A percentile compares a stretch with the other conserved stretches of the same genome.
phyloP scores from a whole-genome alignment of 2,797 vertebrate species.

The Danio aesculapii region DNA sequence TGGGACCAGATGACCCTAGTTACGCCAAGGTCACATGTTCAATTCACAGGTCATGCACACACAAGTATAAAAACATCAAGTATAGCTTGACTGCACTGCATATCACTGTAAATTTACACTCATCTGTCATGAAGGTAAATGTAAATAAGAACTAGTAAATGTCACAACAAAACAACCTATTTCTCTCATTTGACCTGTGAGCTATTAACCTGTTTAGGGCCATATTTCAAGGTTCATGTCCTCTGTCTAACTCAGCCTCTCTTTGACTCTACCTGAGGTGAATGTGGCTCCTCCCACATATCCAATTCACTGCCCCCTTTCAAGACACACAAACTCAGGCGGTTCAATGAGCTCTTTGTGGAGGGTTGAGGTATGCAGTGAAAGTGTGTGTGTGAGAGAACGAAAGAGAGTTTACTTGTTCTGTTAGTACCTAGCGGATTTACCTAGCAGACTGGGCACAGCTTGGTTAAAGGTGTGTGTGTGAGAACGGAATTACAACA shows the following conservation, averaged over 20 bases:
- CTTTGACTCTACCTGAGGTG: slow-evolving; percentile 36
- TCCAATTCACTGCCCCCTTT: slow-evolving; percentile 16
- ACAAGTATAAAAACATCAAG: neutral
- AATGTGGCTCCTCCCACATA: slow-evolving; percentile 28
- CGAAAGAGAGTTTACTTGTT: slow-evolving; percentile 24
- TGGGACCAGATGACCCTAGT: neutral
- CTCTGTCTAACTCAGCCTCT: slow-evolving; percentile 12
- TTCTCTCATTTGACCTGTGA: slow-evolving; percentile 11
- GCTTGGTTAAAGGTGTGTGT: slow-evolving; percentile 26
- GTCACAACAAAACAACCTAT: neutral
- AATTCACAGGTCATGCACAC: neutral
- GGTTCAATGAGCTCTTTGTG: slow-evolving; percentile 44
- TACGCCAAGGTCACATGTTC: neutral
- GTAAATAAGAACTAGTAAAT: neutral
- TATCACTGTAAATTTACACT: neutral
- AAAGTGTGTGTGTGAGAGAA: slow-evolving; percentile 10
- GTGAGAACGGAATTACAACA: neutral
- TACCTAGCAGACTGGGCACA: slow-evolving; percentile 25
- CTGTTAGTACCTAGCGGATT: slow-evolving; percentile 29
- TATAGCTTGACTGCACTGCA: neutral
- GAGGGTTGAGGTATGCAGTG: slow-evolving; percentile 31
- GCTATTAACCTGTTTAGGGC: slow-evolving; percentile 31
- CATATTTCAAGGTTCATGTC: slow-evolving; percentile 39
- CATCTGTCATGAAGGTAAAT: neutral
- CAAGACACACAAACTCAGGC: neutral